Percentiles rank a stretch among this genome's conserved stretches.
Conservation (phyloP, 2,113 vertebrate genomes). For the Nestor notabilis region DNA sequence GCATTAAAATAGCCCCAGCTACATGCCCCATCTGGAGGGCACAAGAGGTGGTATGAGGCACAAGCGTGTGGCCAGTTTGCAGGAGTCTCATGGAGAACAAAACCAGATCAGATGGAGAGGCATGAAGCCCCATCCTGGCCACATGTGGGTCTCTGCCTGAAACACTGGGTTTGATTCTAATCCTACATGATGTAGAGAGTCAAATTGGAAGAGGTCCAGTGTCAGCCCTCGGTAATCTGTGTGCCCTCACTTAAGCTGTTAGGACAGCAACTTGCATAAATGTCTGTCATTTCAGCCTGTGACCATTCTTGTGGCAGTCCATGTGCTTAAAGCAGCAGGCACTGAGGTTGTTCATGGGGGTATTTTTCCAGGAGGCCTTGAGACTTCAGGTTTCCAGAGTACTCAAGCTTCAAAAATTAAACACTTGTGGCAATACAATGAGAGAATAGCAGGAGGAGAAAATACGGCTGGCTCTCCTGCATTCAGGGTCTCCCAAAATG, state of each 20-base stretch:
- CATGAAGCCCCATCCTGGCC: background rate
- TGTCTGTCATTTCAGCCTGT: background rate
- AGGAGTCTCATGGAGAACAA: background rate
- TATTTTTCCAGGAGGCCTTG: background rate
- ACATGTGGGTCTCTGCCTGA: background rate
- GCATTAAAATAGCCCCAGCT: background rate
- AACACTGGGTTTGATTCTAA: constrained; percentile 7
- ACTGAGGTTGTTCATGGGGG: background rate
- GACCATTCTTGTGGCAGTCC: background rate
- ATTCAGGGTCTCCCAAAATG: rapidly evolving
- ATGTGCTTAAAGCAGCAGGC: background rate
- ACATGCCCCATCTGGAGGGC: background rate
- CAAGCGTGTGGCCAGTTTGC: rapidly evolving
- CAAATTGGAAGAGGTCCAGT: constrained; percentile 36
- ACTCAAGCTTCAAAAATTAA: background rate
- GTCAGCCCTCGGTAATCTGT: background rate
- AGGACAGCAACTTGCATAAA: constrained; percentile 36
- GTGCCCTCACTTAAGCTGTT: background rate
- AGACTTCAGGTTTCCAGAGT: background rate
- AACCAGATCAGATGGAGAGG: background rate
- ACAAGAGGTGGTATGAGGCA: background rate
- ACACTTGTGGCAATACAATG: background rate
- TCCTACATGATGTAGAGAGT: constrained; percentile 37
- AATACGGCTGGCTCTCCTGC: background rate
- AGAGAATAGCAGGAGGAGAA: background rate